Conservation (phyloP, 2,113 vertebrate genomes). For the Pomatorhinus ruficollis region DNA sequence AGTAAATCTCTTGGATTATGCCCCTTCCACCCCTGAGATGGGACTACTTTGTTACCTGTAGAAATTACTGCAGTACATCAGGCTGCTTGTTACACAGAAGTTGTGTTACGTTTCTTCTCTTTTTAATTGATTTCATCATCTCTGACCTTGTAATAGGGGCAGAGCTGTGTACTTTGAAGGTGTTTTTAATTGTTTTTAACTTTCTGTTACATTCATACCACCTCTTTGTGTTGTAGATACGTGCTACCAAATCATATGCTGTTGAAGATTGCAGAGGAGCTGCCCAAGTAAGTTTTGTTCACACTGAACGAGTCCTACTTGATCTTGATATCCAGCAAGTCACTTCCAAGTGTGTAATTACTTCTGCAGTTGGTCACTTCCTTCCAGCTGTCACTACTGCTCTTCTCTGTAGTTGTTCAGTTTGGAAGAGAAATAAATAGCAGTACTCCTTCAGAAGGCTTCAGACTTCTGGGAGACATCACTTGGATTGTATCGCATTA, state of each 20-base stretch:
- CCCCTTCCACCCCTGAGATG: neutral
- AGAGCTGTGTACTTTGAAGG: neutral
- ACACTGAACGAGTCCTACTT: neutral
- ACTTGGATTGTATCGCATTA: neutral
- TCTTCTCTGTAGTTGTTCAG: neutral
- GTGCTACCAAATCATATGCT: conserved; percentile 96
- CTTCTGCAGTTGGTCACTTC: neutral
- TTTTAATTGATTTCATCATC: neutral
- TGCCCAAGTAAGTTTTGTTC: conserved; percentile 88
- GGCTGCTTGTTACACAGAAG: neutral
- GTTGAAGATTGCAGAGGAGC: conserved; percentile 89
- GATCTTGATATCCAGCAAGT: neutral
- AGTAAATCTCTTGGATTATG: neutral
- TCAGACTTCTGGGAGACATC: neutral
- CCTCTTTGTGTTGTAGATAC: conserved; percentile 76
- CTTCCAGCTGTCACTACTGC: neutral
- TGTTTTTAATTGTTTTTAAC: neutral
- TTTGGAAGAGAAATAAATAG: neutral
- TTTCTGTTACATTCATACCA: neutral
- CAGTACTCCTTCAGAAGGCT: neutral
- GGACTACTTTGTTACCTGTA: neutral
- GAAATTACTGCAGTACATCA: neutral
- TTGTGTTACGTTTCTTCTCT: neutral
- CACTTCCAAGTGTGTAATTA: neutral
- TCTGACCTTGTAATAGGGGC: neutral